These are phyloP conservation scores for Drosophila aff. DNA, from an alignment of 1,140 invertebrate species.

Conservation along the genomic window DNA sequence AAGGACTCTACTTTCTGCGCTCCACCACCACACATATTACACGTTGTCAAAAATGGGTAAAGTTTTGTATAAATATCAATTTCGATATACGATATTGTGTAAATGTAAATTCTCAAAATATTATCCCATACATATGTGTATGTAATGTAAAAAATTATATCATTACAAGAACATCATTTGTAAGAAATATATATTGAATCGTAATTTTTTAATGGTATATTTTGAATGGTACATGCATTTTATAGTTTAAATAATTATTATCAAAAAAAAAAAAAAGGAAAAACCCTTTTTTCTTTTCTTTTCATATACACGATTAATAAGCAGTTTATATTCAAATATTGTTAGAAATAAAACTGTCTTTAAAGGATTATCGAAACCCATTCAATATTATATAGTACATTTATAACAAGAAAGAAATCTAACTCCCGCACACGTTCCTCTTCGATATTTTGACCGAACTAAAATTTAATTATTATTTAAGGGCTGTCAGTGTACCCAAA, in stretches of 20 bases:
- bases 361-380: not conserved
- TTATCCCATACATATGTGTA: slow-evolving; percentile 14
- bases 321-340: slow-evolving; percentile 13
- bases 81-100: slow-evolving; percentile 63
- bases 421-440: not conserved
- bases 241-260: not conserved
- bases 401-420: not conserved
- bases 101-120: slow-evolving; percentile 25
- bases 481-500: no score
- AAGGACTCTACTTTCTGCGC: slow-evolving; percentile 97
- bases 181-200: slow-evolving; percentile 6
- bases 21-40: slow-evolving; percentile 26
- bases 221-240: slow-evolving; percentile 1
- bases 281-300: not conserved
- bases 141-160: not conserved
- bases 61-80: slow-evolving; percentile 59
- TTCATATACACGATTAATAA: not conserved
- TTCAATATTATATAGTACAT: not conserved
- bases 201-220: not conserved
- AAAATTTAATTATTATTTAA: no score
- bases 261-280: slow-evolving; percentile 43
- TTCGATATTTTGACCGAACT: not conserved
- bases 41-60: slow-evolving; percentile 85
- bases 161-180: slow-evolving; percentile 12
- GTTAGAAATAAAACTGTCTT: not conserved